A percentile compares a stretch with the other conserved stretches of the same genome.
Conservation (phyloP, 1,140 invertebrate species). For the Drosophila micromelanica region DNA sequence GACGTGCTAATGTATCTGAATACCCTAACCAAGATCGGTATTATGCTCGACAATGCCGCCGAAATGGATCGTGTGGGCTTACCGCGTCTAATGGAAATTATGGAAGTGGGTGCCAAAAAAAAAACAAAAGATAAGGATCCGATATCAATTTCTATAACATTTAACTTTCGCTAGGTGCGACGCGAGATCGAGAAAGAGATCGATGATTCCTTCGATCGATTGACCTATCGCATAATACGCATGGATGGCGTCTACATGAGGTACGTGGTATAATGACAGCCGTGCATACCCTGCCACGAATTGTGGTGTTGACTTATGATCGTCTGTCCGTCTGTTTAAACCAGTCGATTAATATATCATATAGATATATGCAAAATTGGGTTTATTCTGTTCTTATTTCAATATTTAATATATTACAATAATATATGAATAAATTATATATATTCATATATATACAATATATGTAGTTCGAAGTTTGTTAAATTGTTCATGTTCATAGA, state of each 20-base stretch:
- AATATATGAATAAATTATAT: too few relatives aligned
- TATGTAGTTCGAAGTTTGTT: too few relatives aligned
- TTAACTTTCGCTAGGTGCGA: slow-evolving; percentile 21
- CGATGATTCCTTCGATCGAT: slow-evolving; percentile 54
- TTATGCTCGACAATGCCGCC: slow-evolving; percentile 53
- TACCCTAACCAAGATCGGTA: slow-evolving; percentile 47
- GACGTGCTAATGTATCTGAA: slow-evolving; percentile 49
- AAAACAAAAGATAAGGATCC: background rate
- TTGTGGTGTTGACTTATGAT: too few relatives aligned
- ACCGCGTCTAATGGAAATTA: slow-evolving; percentile 30
- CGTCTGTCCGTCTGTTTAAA: too few relatives aligned
- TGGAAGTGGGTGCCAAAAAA: slow-evolving; percentile 30
- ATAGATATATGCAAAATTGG: too few relatives aligned
- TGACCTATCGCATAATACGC: slow-evolving; percentile 66
- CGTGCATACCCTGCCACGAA: too few relatives aligned
- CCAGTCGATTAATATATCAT: too few relatives aligned
- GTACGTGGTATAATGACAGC: slow-evolving; percentile 27
- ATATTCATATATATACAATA: too few relatives aligned
- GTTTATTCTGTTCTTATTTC: too few relatives aligned
- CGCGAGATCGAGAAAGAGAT: slow-evolving; percentile 49
- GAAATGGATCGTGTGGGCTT: slow-evolving; percentile 42
- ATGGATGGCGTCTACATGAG: slow-evolving; percentile 67
- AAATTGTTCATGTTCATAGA: too few relatives aligned
- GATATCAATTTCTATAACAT: background rate
- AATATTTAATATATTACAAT: too few relatives aligned